These are phyloP conservation scores for Cricetomys ansorgei DNA, from an alignment of 2,113 vertebrate genomes.

Conservation along the genomic window DNA sequence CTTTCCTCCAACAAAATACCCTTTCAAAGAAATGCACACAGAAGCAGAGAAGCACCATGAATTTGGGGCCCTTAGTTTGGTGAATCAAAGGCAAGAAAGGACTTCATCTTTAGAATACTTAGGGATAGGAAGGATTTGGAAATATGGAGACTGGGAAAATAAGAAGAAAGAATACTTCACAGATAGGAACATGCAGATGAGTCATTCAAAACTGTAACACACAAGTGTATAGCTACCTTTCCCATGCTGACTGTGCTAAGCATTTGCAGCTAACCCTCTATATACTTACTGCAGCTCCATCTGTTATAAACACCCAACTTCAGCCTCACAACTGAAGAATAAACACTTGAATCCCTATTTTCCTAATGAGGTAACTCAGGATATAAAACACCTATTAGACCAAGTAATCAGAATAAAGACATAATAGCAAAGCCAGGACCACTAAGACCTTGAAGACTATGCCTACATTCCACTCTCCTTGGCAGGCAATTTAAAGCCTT, in stretches of 20 bases:
- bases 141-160: background rate
- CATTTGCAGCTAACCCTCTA: background rate
- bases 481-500: background rate
- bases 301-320: background rate
- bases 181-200: background rate
- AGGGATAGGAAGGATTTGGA: background rate
- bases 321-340: background rate
- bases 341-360: background rate
- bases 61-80: background rate
- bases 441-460: background rate
- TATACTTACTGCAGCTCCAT: background rate
- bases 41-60: background rate
- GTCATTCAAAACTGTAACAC: background rate
- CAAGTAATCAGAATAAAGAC: background rate
- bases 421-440: background rate
- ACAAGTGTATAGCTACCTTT: background rate
- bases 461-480: background rate
- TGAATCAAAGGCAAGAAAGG: background rate
- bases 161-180: constrained; percentile 28
- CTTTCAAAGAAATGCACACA: background rate
- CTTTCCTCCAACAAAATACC: background rate
- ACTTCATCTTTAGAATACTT: background rate
- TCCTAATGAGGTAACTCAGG: background rate
- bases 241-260: background rate
- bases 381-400: background rate